Conservation (phyloP, 2,888 invertebrate genomes). For the Agrochola circellaris region DNA sequence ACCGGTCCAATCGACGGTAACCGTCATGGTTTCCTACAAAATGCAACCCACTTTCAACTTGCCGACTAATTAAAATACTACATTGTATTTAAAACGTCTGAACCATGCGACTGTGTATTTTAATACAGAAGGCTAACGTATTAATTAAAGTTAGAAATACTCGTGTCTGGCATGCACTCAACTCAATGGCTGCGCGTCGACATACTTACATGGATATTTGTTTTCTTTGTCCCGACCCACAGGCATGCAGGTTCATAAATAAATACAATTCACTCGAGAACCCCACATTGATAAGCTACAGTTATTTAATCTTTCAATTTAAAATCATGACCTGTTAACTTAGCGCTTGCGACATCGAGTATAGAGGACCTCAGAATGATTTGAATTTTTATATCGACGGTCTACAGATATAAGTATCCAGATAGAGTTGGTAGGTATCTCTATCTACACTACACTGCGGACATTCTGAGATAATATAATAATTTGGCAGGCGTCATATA, state of each 20-base stretch:
- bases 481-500: slow-evolving; percentile 78
- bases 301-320: slow-evolving; percentile 69
- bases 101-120: slow-evolving; percentile 73
- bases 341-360: slow-evolving; percentile 48
- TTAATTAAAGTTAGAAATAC: slow-evolving; percentile 74
- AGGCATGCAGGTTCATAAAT: slow-evolving; percentile 57
- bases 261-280: slow-evolving; percentile 54
- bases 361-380: slow-evolving; percentile 49
- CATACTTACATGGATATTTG: slow-evolving; percentile 55
- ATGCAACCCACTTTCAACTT: slow-evolving; percentile 74
- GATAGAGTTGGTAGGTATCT: slow-evolving; percentile 52
- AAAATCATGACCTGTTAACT: slow-evolving; percentile 63
- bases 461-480: slow-evolving; percentile 73
- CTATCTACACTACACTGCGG: slow-evolving; percentile 54
- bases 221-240: slow-evolving; percentile 47
- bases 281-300: slow-evolving; percentile 57
- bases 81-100: slow-evolving; percentile 78
- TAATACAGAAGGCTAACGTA: slow-evolving; percentile 72
- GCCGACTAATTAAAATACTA: slow-evolving; percentile 82
- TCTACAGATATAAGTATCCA: slow-evolving; percentile 55
- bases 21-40: slow-evolving; percentile 65
- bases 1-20: slow-evolving; percentile 50
- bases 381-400: slow-evolving; percentile 57
- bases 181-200: slow-evolving; percentile 61
- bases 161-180: slow-evolving; percentile 66